phyloP scores from a whole-genome alignment of 2,888 invertebrate species.

The Cataglyphis cursor region DNA sequence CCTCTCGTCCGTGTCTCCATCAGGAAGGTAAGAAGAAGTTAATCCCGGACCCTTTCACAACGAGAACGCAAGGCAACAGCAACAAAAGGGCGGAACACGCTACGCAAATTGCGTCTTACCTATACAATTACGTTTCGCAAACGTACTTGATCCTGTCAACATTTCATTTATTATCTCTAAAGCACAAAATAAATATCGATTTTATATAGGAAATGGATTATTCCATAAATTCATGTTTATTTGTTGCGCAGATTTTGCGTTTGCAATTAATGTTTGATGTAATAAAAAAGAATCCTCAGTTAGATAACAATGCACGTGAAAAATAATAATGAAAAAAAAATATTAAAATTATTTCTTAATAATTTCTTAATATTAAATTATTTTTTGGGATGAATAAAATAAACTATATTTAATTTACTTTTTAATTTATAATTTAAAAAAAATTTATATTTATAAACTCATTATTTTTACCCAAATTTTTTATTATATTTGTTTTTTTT shows the following conservation, averaged over 20 bases:
- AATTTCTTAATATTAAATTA: neutral
- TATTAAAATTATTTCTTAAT: no score
- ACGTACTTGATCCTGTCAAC: constrained; percentile 17
- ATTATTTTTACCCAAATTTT: neutral
- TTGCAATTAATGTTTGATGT: neutral
- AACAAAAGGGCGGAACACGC: constrained; percentile 68
- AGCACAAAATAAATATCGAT: neutral
- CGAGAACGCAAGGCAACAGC: constrained; percentile 24
- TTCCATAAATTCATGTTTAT: neutral
- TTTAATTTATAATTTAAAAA: neutral
- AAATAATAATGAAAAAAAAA: neutral
- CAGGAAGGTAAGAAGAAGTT: constrained; percentile 69
- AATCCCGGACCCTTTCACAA: constrained; percentile 64
- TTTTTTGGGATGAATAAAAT: neutral
- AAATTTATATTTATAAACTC: neutral
- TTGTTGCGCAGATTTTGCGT: neutral
- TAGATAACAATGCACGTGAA: neutral
- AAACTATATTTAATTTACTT: neutral
- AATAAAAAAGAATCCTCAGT: neutral
- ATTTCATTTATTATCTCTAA: neutral
- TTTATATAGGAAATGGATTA: constrained; percentile 13
- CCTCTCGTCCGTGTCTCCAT: constrained; percentile 29
- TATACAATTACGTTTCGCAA: constrained; percentile 49
- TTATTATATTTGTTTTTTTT: neutral
- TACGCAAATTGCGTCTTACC: constrained; percentile 75